Base-by-base conservation (phyloP, 2,113 vertebrate genomes). In the Malurus elegans region DNA sequence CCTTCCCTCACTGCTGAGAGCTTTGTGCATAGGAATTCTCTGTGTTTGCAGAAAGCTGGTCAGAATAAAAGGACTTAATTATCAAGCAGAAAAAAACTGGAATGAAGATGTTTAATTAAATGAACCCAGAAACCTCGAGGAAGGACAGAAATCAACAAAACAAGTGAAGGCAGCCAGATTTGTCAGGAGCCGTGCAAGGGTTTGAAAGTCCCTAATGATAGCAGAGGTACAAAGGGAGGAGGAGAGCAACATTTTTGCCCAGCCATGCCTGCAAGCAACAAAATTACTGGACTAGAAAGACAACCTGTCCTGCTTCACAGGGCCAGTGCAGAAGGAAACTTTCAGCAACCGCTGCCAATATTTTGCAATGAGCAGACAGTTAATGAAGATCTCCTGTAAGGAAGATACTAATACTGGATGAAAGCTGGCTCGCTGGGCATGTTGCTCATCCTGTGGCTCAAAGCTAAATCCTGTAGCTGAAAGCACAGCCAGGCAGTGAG, bases 1-100 rank as follows among this genome's bases (percentile, higher is more conserved):
- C 62, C 71, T 74, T 51, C 78, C 64, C 51, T 83, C 25, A 1
- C 60, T 86, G 20, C 56, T 45, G 79, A 69, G 69, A 86, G 28
- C 36, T 74, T 80, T 92, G 32, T 50, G 57, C 72, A 51, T 53
- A 51, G 16, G 40, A 90, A 66, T 76, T 56, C 47, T 61, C 56
- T 0, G 3, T 78, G 54, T 90, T 93, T 74, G 51, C 86, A 90
- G 71, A 86, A 79, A 90, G 67, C 48, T 36, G 20, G 13, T 64
- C 81, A 80, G 80, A 92, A 92, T 64, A 86, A 94, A 95, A 42
- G 10, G 51, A 92, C 60, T 95, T 93, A 86, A 95, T 95, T 93
- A 78, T 84, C 72, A 90, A 67, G 57, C 47, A 71, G 92, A 81
- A 83, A 78, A 78, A 84, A 90, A 86, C 18, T 71, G 64, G 60